Evolutionary conservation across 2,888 invertebrate species (phyloP), one percentile per base, ranked within the genome.

Genomic region (Orthonevra nobilis): DNA sequence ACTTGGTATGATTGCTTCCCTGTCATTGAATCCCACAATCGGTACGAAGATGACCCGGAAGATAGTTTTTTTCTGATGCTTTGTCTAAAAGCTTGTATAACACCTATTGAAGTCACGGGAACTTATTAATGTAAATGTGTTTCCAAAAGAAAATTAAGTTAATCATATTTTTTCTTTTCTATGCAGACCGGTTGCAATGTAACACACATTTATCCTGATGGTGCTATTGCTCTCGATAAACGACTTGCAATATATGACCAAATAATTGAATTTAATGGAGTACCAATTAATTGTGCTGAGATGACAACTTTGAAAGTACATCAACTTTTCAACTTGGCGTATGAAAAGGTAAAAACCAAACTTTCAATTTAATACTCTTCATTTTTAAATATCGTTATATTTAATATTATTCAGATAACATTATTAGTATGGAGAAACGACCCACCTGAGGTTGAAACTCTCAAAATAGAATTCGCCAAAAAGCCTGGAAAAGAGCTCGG

Each of bases 221-320:
- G 98, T 0, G 95, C 94, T 1, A 94, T 97, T 7, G 96, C 94
- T 0, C 94, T 95, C 85, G 99, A 99, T 87, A 96, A 96, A 0
- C 92, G 99, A 44, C 90, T 99, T 36, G 92, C 93, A 88, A 93
- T 96, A 0, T 98, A 97, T 12, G 99, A 99, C 90, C 97, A 97
- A 90, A 94, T 99, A 84, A 88, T 97, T 40, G 97, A 97, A 85
- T 95, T 97, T 68, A 96, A 96, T 85, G 93, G 93, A 28, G 91
- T 92, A 34, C 92, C 93, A 68, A 44, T 88, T 17, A 94, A 97
- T 56, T 86, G 86, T 44, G 93, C 95, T 83, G 94, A 94, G 82
- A 94, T 96, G 89, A 94, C 96, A 48, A 93, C 96, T 84, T 94
- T 95, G 81, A 92, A 95, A 86, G 94, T 97, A 38, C 93, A 95